phyloP scores from a whole-genome alignment of 2,113 vertebrate species.

The Arizona elegans region DNA sequence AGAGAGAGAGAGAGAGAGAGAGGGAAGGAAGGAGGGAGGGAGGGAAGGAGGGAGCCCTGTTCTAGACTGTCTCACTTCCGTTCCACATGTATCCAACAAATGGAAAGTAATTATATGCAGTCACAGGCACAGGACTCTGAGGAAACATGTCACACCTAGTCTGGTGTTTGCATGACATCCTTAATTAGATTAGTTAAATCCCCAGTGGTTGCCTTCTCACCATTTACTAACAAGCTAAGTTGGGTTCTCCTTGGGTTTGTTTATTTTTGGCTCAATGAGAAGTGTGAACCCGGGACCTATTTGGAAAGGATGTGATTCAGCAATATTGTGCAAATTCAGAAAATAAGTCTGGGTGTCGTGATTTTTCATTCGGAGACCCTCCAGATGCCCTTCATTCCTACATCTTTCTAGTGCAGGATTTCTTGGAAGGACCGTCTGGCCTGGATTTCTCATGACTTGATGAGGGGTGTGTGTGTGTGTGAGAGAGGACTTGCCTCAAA shows the following conservation, averaged over 20 bases:
- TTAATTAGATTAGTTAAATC: neutral
- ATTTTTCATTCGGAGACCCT: neutral
- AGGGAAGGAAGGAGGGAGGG: rapidly evolving
- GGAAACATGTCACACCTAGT: neutral
- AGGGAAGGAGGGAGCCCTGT: neutral
- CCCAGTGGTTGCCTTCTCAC: neutral
- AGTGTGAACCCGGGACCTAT: neutral
- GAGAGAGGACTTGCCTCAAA: constrained; percentile 16
- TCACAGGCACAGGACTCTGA: neutral
- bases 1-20: too few species aligned
- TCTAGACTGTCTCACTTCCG: neutral
- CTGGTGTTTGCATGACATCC: neutral
- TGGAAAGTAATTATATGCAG: neutral
- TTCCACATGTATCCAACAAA: neutral
- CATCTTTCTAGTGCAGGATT: constrained; percentile 9
- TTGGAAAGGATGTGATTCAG: neutral
- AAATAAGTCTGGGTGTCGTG: neutral
- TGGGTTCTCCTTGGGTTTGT: neutral
- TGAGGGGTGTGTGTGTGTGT: neutral
- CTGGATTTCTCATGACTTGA: constrained; percentile 10
- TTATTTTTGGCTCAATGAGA: neutral
- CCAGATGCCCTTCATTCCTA: neutral
- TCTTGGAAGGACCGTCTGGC: neutral
- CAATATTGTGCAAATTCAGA: neutral
- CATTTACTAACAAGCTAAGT: neutral